Evolutionary conservation across 2,113 vertebrate species (phyloP), one percentile per base, ranked within the genome.

Genomic region (Chloebia gouldiae): DNA sequence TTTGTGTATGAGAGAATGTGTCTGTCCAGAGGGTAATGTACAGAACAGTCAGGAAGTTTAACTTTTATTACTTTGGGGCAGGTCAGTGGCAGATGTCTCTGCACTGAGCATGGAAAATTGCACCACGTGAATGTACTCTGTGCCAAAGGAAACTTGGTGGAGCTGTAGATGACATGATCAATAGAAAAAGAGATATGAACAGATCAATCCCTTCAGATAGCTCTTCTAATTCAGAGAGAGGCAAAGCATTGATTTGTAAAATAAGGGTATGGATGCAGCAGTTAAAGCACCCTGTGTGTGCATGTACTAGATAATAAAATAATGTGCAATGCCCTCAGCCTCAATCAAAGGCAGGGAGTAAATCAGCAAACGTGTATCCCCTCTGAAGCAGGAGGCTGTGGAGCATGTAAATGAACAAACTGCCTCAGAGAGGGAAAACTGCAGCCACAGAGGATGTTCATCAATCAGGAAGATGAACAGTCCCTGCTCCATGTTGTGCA

Each of bases 231-330:
- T 80, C 28, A 13, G 60, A 68, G 44, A 90, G 73, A 94, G 69
- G 92, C 75, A 45, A 25, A 31, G 42, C 90, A 95, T 92, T 94
- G 94, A 96, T 96, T 70, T 93, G 69, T 51, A 73, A 85, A 91
- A 92, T 45, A 71, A 88, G 60, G 71, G 81, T 23, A 76, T 60
- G 68, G 87, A 84, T 85, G 87, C 70, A 80, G 84, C 81, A 81
- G 69, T 83, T 69, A 88, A 95, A 95, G 89, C n/a, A 45, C 9
- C 8, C 57, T 56, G 61, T 93, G 70, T 93, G 65, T 81, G 66
- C 30, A 72, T 11, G 27, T 16, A 18, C 75, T n/a, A 70, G 90
- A 33, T 94, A 94, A 96, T 90, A 92, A 94, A 94, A 91, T 94
- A 76, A 93, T 23, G 57, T 60, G 78, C 45, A 90, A 22, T 71